phyloP scores from a whole-genome alignment of 2,797 vertebrate species.

The Hypotaenidia okinawae region DNA sequence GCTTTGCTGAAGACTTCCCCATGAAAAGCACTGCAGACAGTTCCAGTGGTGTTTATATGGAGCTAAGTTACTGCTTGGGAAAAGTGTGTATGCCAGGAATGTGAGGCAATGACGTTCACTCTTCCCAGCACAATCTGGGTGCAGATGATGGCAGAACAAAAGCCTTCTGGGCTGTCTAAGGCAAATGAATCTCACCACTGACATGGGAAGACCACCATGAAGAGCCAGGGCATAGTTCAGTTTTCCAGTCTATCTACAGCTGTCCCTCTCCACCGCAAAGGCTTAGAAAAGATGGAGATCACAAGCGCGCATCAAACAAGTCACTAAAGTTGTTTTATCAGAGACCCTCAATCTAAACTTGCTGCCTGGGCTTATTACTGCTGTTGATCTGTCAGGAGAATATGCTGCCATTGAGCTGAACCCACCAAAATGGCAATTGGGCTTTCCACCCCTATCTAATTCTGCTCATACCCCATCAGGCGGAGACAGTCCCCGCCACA shows the following conservation, averaged over 20 bases:
- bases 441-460: background rate
- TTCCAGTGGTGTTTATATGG: background rate
- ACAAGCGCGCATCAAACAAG: accelerated
- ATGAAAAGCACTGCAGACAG: background rate
- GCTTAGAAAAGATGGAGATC: background rate
- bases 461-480: background rate
- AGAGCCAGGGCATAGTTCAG: background rate
- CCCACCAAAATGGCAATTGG: background rate
- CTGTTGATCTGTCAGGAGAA: background rate
- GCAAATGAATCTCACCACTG: background rate
- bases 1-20: background rate
- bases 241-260: background rate
- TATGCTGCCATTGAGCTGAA: background rate
- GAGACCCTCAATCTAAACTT: background rate
- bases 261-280: background rate
- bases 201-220: background rate
- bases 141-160: background rate
- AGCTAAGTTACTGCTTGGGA: background rate
- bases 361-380: background rate
- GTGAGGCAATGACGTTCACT: background rate
- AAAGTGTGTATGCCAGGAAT: background rate
- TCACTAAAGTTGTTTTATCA: background rate
- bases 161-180: background rate
- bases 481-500: background rate
- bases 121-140: background rate